phyloP scores from a whole-genome alignment of 1,140 invertebrate genomes.

The Vanessa tameamea region DNA sequence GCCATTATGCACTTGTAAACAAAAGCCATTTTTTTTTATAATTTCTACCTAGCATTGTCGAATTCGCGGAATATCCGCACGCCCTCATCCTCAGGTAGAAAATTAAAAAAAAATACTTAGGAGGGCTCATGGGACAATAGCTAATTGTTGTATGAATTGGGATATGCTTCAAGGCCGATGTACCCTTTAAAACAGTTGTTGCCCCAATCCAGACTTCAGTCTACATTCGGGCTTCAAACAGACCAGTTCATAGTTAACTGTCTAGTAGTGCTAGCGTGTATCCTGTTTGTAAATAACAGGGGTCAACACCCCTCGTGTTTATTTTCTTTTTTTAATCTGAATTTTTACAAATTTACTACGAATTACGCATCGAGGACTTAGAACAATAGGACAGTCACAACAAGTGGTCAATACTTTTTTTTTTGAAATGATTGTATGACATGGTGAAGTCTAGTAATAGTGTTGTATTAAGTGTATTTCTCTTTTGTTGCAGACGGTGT shows the following conservation, averaged over 20 bases:
- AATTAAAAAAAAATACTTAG: slow-evolving; percentile 48
- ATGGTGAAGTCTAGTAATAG: slow-evolving; percentile 13
- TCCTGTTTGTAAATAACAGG: slow-evolving; percentile 72
- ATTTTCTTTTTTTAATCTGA: slow-evolving; percentile 35
- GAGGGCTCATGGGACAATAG: slow-evolving; percentile 49
- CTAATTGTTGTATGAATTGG: slow-evolving; percentile 62
- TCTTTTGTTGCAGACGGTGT: slow-evolving; percentile 78
- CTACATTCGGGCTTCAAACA: slow-evolving; percentile 61
- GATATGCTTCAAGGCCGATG: slow-evolving; percentile 69
- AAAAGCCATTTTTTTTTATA: slow-evolving; percentile 57
- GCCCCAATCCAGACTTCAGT: slow-evolving; percentile 74
- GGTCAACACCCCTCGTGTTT: slow-evolving; percentile 62
- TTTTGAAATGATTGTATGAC: neutral
- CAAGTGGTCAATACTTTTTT: slow-evolving; percentile 22
- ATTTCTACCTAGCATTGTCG: slow-evolving; percentile 50
- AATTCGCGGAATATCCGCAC: slow-evolving; percentile 47
- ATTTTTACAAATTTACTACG: slow-evolving; percentile 32
- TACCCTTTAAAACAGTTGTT: slow-evolving; percentile 71
- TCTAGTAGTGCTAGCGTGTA: slow-evolving; percentile 37
- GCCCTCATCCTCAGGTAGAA: slow-evolving; percentile 55
- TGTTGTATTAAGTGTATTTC: slow-evolving; percentile 41
- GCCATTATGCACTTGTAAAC: slow-evolving; percentile 68
- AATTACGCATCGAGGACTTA: slow-evolving; percentile 3
- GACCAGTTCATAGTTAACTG: slow-evolving; percentile 54
- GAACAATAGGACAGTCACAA: neutral